A percentile compares a stretch with the other conserved stretches of the same genome.
These are phyloP conservation scores for Brachionichthys hirsutus DNA, from an alignment of 2,113 vertebrate species.

Conservation along the genomic window DNA sequence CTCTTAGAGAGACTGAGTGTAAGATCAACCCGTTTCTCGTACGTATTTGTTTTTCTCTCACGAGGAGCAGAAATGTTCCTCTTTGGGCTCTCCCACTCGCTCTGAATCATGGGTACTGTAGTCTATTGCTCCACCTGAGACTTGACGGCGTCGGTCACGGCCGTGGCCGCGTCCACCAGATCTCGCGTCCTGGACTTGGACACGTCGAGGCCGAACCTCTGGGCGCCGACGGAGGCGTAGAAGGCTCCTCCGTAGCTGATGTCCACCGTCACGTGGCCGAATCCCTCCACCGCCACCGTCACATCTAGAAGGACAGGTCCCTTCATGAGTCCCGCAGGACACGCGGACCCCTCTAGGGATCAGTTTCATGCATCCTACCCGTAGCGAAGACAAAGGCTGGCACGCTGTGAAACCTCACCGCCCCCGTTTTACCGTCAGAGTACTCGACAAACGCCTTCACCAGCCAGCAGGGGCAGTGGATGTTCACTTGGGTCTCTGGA, in stretches of 20 bases:
- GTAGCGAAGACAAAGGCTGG: constrained; percentile 86
- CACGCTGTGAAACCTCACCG: constrained; percentile 89
- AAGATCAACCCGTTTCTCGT: too few relatives aligned
- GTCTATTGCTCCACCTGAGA: constrained; percentile 76
- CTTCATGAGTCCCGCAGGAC: neutral
- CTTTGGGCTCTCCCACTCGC: too few relatives aligned
- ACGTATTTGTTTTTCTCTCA: too few relatives aligned
- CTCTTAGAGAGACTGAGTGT: too few relatives aligned
- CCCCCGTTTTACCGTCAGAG: constrained; percentile 77
- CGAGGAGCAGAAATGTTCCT: too few relatives aligned
- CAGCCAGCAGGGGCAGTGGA: constrained; percentile 91
- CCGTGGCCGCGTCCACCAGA: constrained; percentile 82
- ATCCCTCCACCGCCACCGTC: constrained; percentile 77
- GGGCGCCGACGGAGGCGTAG: constrained; percentile 86
- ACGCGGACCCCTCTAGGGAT: neutral
- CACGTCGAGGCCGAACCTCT: constrained; percentile 85
- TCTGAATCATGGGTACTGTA: too few relatives aligned
- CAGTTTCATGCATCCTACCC: constrained; percentile 63
- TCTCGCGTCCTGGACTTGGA: constrained; percentile 82
- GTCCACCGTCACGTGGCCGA: constrained; percentile 83
- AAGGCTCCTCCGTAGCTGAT: constrained; percentile 91
- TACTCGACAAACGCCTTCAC: constrained; percentile 87
- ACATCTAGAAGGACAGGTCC: constrained; percentile 77
- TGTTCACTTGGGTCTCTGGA: constrained; percentile 82
- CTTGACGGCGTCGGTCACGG: constrained; percentile 85